A percentile compares a stretch with the other conserved stretches of the same genome.
These are phyloP conservation scores for Rhagoletis pomonella DNA, from an alignment of 1,140 invertebrate species.

Conservation along the genomic window DNA sequence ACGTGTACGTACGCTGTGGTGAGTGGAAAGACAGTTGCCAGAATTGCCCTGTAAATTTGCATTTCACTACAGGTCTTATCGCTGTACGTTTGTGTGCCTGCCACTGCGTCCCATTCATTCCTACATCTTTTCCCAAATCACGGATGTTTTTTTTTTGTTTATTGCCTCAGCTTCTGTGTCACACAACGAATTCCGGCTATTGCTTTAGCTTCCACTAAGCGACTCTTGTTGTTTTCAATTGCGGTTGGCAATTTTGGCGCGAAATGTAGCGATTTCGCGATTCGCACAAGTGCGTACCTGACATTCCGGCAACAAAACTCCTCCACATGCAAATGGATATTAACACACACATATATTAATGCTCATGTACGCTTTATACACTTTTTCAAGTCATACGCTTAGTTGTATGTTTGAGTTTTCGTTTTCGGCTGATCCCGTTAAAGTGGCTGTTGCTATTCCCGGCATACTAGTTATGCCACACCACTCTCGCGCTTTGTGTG, in stretches of 20 bases:
- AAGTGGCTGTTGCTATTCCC: not conserved
- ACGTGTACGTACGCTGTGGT: too few relatives aligned
- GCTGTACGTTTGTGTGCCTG: too few relatives aligned
- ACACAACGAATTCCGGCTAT: not conserved
- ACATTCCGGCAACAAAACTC: not conserved
- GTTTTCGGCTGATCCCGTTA: not conserved
- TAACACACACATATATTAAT: too few relatives aligned
- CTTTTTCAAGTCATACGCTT: not conserved
- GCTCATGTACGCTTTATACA: not conserved
- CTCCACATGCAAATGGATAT: too few relatives aligned
- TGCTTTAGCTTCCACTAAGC: not conserved
- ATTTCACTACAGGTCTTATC: not conserved
- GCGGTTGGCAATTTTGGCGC: constrained; percentile 50
- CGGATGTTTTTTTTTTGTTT: not conserved
- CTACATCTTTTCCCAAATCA: not conserved
- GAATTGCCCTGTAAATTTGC: too few relatives aligned
- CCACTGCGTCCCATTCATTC: not conserved
- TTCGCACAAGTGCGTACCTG: constrained; percentile 28
- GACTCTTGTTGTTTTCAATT: constrained; percentile 20
- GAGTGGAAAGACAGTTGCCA: too few relatives aligned
- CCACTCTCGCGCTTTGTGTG: not conserved
- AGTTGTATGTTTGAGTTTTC: not conserved
- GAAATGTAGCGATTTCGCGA: constrained; percentile 43
- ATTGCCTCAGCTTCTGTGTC: not conserved
- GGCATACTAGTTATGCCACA: not conserved